Evolutionary conservation across 2,888 invertebrate species (phyloP).

Genomic region (Pinctada fucata): DNA sequence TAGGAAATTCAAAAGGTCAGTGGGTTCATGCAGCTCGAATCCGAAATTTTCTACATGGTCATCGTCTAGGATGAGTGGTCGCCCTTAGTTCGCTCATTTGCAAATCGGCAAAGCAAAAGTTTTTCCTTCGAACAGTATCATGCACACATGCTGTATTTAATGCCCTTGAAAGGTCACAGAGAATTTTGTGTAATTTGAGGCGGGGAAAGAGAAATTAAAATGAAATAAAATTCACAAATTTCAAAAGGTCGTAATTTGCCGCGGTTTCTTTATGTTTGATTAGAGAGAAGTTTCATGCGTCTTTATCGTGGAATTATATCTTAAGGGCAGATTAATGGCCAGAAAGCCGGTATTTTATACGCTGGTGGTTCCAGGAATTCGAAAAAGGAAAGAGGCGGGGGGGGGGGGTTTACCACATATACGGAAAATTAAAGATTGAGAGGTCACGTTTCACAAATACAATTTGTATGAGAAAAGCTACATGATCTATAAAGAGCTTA

Average conservation of each 20-base stretch:
- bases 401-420: no score
- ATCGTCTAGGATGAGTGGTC: not conserved
- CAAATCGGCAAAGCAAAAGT: not conserved
- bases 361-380: no score
- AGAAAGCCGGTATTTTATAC: no score
- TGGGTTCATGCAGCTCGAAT: not conserved
- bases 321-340: not conserved
- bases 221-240: constrained; percentile 1
- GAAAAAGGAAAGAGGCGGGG: no score
- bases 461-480: no score
- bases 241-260: not conserved
- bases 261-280: not conserved
- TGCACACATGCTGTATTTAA: no score
- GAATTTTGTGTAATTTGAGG: not conserved
- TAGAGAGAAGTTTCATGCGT: not conserved
- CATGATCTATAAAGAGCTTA: no score
- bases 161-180: not conserved
- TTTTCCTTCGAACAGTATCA: no score
- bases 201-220: not conserved
- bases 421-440: no score
- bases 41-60: not conserved
- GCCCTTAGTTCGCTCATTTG: not conserved
- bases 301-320: constrained; percentile 1
- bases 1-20: not conserved
- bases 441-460: no score